Conservation (phyloP, 2,888 invertebrate genomes). For the Leptothorax acervorum region DNA sequence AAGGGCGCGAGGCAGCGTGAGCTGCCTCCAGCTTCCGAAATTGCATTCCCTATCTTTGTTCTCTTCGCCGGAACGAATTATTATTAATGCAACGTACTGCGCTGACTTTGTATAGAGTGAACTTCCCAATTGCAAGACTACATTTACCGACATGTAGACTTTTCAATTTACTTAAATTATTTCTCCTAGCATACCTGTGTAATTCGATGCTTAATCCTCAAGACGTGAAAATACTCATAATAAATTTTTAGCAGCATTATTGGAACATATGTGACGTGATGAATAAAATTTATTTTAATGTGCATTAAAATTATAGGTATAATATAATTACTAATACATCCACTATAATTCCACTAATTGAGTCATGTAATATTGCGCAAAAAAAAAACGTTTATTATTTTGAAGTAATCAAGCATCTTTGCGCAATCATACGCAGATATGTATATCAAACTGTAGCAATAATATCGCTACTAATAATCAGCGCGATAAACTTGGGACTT, state of each 20-base stretch:
- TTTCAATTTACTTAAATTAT: not conserved
- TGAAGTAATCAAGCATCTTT: not conserved
- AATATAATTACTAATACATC: not conserved
- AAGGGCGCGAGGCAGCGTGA: not conserved
- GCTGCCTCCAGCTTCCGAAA: constrained; percentile 25
- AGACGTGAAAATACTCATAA: not conserved
- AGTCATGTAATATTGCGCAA: constrained; percentile 9
- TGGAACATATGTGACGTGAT: not conserved
- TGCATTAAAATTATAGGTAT: not conserved
- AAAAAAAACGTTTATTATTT: not conserved
- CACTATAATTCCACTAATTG: not conserved
- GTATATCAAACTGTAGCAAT: not conserved
- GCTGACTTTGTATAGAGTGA: not conserved
- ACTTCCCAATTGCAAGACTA: not conserved
- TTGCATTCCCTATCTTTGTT: constrained; percentile 20
- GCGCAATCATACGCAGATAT: not conserved
- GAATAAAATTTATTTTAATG: not conserved
- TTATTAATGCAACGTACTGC: constrained; percentile 1
- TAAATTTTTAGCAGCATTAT: not conserved
- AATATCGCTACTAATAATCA: not conserved
- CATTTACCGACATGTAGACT: not conserved
- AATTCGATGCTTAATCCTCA: not conserved
- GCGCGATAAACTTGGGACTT: constrained; percentile 3
- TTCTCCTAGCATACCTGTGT: not conserved
- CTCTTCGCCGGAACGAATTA: not conserved